Percentiles rank a stretch among this genome's conserved stretches.
Evolutionary conservation across 2,888 invertebrate genomes (phyloP).

Genomic region (Drosophila paracracens): DNA sequence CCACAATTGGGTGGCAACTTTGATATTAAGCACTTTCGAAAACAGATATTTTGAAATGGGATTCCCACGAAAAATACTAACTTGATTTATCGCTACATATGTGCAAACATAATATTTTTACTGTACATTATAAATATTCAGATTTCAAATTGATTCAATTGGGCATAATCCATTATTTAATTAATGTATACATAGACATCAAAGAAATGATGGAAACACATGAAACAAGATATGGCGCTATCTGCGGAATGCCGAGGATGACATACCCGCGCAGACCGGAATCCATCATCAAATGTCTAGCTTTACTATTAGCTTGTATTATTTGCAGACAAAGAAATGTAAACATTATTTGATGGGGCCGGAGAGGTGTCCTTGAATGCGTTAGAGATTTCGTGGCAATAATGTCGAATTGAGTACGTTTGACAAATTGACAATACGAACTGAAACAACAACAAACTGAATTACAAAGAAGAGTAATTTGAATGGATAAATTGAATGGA

Average conservation of each 20-base stretch:
- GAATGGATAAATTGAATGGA: conserved; percentile 1
- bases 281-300: not conserved
- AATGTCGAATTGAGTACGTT: conserved; percentile 64
- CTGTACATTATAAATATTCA: conserved; percentile 9
- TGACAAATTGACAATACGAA: conserved; percentile 61
- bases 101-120: not conserved
- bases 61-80: not conserved
- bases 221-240: not conserved
- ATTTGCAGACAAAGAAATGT: not conserved
- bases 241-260: not conserved
- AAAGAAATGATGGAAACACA: conserved; percentile 16
- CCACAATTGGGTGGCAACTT: not conserved
- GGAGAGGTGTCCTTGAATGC: not conserved
- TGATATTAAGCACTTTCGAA: not conserved
- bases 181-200: not conserved
- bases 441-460: conserved; percentile 33
- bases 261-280: not conserved
- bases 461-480: conserved; percentile 13
- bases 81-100: not conserved
- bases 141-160: conserved; percentile 43
- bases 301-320: not conserved
- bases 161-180: conserved; percentile 35
- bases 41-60: not conserved
- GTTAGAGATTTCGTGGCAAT: no score
- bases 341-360: not conserved